Evolutionary conservation across 1,140 invertebrate genomes (phyloP), one percentile per base, ranked within the genome.

Genomic region (Globodera rostochiensis): DNA sequence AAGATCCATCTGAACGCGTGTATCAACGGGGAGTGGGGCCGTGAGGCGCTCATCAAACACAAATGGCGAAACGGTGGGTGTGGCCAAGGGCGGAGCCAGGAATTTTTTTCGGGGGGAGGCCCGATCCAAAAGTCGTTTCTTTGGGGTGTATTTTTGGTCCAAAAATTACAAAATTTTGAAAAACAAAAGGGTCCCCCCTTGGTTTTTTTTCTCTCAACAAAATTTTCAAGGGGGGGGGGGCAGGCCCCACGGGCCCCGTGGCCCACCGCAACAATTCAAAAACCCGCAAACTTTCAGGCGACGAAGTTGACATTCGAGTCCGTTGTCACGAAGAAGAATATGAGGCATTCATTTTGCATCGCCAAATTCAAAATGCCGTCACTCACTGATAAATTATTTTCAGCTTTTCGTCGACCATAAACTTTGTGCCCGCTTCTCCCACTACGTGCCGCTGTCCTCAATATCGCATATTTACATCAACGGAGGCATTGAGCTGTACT

Each of bases 331-430:
- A 90, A 19, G 82, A 89, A 8, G 79, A 84, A 50, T 90, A 85
- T 76, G 86, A 89, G 73, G 83, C 82, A 21, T 53, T 50, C 47
- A n/a, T n/a, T 80, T 57, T 21, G 11, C 50, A 25, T 81, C 80
- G n/a, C 60, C 67, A 19, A 11, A n/a, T 81, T 84, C n/a, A 77
- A 77, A 15, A 15, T 77, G 49, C 6, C 3, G 13, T 69, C 53
- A n/a, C 6, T 5, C 15, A n/a, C 50, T 64, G 46, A 13, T 77
- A 25, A 64, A 45, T 53, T 25, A 25, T 9, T 78, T 88, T 74
- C n/a, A 87, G 84, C 79, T 89, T 36, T 89, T 88, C 73, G 70
- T 89, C 57, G 89, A 89, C 46, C 88, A 90, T 74, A 89, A 90
- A 81, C 66, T 89, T 50, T 84, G 88, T 45, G 88, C 89, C n/a